Evolutionary conservation across 2,797 vertebrate genomes (phyloP).

Genomic region (Catharus ustulatus): DNA sequence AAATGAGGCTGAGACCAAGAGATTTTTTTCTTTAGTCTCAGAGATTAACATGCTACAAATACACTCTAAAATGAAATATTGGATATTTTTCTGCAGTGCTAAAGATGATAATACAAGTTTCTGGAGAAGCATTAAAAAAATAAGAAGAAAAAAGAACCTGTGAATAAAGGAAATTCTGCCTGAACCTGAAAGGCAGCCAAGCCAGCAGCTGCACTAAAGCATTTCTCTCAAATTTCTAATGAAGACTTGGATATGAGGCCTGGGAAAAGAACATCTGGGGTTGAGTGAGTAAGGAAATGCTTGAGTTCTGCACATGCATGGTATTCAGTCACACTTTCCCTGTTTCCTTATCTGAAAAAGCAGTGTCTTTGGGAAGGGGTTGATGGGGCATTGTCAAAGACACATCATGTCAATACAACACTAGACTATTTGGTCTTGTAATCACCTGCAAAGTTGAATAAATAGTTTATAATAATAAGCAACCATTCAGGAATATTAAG

Average conservation of each 20-base stretch:
- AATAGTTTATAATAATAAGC: neutral
- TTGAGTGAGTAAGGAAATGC: neutral
- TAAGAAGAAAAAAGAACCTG: neutral
- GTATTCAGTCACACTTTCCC: neutral
- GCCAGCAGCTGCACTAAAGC: neutral
- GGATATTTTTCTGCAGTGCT: conserved; percentile 16
- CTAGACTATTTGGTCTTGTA: neutral
- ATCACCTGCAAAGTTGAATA: neutral
- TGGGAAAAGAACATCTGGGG: conserved; percentile 15
- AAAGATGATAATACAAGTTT: neutral
- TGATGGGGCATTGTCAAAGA: neutral
- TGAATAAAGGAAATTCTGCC: neutral
- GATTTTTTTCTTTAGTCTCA: neutral
- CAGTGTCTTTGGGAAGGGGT: neutral
- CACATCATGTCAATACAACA: neutral
- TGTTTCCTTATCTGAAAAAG: neutral
- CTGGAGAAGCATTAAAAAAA: neutral
- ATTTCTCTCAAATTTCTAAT: conserved; percentile 15
- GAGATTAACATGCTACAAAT: conserved; percentile 36
- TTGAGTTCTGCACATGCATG: neutral
- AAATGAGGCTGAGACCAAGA: conserved; percentile 38
- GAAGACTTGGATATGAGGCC: neutral
- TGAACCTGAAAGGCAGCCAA: conserved; percentile 14
- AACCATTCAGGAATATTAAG: neutral
- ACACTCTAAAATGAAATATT: conserved; percentile 41